Base-by-base conservation (phyloP, 2,888 invertebrate species). In the Bembecia ichneumoniformis region DNA sequence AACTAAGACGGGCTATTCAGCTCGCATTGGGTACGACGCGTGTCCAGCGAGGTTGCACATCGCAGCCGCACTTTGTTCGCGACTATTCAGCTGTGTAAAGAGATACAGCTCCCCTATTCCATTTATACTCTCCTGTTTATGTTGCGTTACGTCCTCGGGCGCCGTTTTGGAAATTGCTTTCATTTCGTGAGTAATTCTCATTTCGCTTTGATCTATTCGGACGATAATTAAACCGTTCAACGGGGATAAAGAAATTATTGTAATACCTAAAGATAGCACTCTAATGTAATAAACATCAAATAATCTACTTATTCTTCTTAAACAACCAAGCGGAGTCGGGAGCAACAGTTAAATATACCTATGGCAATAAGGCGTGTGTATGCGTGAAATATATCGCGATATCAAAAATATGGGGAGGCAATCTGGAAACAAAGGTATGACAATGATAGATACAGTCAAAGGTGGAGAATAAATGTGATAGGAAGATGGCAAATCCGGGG, bases 51-150 rank as follows among this genome's bases (percentile, higher is more conserved):
- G 53, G 50, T 49, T 52, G 46, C 36, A 7, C n/a, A 36, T 49
- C 44, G 43, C 58, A 52, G 58, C 49, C 63, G 54, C 58, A 65
- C 71, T 75, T 79, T 81, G 81, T 82, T 62, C 77, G 70, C 74
- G 62, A 61, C 61, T 78, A 74, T 62, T 78, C 66, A 71, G 59
- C 77, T 72, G 80, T 74, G 72, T 64, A 67, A 74, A 75, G 70
- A 80, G 77, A 81, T 77, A 79, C 76, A 73, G 65, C 68, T 60
- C 75, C 74, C 75, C 69, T 64, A 64, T 71, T 69, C 71, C 70
- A 67, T 71, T 70, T 63, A 69, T 66, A 62, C 64, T 57, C 55
- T 57, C 60, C 59, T 62, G 65, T 68, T 64, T 65, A 66, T 67
- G 58, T 64, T 55, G 53, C 59, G 52, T 50, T 62, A 54, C 56